These are phyloP conservation scores for Pampusana beccarii DNA, from an alignment of 2,113 vertebrate species.

Conservation along the genomic window DNA sequence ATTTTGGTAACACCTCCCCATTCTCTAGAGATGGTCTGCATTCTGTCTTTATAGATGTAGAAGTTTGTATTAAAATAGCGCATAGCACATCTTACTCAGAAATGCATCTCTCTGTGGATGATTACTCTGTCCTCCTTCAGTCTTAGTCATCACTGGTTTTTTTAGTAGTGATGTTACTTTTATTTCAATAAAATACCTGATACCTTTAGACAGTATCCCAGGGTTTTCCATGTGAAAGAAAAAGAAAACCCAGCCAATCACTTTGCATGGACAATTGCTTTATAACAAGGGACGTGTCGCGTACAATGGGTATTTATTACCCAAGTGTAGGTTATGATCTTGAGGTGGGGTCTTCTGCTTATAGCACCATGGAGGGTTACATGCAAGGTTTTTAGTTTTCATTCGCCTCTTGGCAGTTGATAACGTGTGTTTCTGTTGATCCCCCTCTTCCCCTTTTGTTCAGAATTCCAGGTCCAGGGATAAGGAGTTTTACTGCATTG, in stretches of 20 bases:
- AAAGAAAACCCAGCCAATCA: not conserved
- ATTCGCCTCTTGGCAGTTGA: not conserved
- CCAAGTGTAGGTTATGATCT: not conserved
- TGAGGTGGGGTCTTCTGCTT: not conserved
- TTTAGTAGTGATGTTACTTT: not conserved
- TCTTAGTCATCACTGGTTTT: not conserved
- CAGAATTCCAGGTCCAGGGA: not conserved
- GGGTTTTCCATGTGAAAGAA: not conserved
- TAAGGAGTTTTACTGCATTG: not conserved
- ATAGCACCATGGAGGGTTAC: not conserved
- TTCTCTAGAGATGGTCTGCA: not conserved
- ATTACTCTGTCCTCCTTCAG: not conserved
- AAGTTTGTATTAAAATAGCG: not conserved
- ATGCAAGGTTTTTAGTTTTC: not conserved
- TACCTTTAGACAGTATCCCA: not conserved
- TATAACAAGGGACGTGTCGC: accelerated
- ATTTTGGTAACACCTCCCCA: not conserved
- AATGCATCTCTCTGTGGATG: accelerated
- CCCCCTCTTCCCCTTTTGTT: accelerated
- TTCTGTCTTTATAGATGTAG: not conserved
- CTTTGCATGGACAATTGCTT: not conserved
- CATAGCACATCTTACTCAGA: not conserved
- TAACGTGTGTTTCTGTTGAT: not conserved
- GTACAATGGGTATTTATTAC: not conserved
- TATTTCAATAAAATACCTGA: not conserved